Base-by-base conservation (phyloP, 92 coral and sea anemone species). In the Anthopleura xanthogrammica region DNA sequence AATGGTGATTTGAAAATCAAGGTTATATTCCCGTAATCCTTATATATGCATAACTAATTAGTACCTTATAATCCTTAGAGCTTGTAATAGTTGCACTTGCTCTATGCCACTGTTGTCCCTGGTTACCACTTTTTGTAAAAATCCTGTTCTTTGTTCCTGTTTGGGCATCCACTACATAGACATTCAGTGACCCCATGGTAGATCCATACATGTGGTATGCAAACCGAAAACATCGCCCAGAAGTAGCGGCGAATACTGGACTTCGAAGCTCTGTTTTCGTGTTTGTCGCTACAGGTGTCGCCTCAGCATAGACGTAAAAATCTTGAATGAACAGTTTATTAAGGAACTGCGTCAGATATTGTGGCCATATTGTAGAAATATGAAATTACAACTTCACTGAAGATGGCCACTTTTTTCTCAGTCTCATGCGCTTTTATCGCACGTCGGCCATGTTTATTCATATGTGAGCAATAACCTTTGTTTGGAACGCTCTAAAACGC, bases 151-250 rank as follows among this genome's bases (percentile, higher is more conserved):
- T 90, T 24, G 73, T 86, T 77, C 94, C 77, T 57, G 90, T 87
- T 14, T 82, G 78, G 6, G 16, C 14, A 12, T 90, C 80, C 22
- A 79, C 46, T 41, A 86, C 88, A 70, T 94, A 88, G 36, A 94
- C 86, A 55, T 77, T 84, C 16, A 94, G 78, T 13, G 92, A 80
- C 29, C 93, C 98, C 39, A 89, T 77, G 68, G 92, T 92, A 16
- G 43, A 83, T 3, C 98, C 98, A 76, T 79, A 79, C 98, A 93
- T 91, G 75, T 89, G 85, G 85, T 88, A 93, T 29, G 88, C 87
- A 65, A 93, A 93, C 85, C 82, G 88, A 73, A 93, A 52, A 55
- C 97, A 93, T 7, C 79, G 77, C 20, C 76, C 85, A 1, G 88
- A 94, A 58, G 84, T 80, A 22, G 80, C 79, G 3, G 92, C 85